Conservation (phyloP, 2,797 vertebrate species). For the Rousettus madagascariensis region DNA sequence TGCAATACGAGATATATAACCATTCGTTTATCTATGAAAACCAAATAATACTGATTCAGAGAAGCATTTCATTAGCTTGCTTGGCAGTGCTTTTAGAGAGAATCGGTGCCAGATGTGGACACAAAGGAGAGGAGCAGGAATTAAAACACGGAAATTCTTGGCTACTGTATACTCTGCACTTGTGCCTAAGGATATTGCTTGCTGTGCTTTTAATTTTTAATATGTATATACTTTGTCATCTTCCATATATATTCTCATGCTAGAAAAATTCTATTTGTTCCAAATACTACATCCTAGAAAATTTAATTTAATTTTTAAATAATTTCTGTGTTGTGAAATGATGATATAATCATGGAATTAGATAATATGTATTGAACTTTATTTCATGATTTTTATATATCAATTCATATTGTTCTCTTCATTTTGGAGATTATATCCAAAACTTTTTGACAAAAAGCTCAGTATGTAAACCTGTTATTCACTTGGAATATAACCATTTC, state of each 20-base stretch:
- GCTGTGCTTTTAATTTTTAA: constrained; percentile 74
- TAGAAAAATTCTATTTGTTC: not conserved
- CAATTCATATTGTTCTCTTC: not conserved
- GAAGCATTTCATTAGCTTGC: constrained; percentile 61
- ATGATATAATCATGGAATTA: not conserved
- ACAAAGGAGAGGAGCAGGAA: constrained; percentile 66
- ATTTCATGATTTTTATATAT: not conserved
- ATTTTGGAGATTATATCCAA: not conserved
- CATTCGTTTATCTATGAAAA: constrained; percentile 64
- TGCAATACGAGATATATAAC: constrained; percentile 26
- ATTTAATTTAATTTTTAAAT: not conserved
- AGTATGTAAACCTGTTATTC: not conserved
- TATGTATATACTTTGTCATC: constrained; percentile 41
- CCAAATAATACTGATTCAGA: constrained; percentile 42
- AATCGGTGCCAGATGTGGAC: constrained; percentile 65
- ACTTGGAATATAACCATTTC: not conserved
- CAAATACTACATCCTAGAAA: not conserved
- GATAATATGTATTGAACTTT: not conserved
- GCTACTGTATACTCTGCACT: constrained; percentile 55
- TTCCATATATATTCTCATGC: not conserved
- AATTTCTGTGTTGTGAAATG: not conserved
- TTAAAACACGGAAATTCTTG: constrained; percentile 70
- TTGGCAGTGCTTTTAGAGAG: constrained; percentile 35
- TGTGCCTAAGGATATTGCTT: constrained; percentile 64
- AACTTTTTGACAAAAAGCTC: not conserved